Evolutionary conservation across 2,797 vertebrate genomes (phyloP), one percentile per base, ranked within the genome.

Genomic region (Gadopsis bispinosus): DNA sequence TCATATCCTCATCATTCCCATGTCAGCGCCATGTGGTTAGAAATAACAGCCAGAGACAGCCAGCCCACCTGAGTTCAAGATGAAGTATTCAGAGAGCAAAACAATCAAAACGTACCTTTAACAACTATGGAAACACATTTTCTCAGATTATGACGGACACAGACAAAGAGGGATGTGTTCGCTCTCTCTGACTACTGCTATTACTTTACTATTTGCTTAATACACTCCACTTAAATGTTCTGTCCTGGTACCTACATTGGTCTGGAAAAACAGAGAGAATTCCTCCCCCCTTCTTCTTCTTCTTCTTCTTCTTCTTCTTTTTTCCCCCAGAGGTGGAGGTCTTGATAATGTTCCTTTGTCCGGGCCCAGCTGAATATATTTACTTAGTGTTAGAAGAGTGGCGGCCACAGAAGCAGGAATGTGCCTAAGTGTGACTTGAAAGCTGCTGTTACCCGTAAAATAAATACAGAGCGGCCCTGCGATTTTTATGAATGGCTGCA

Each of bases 401-500:
- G 75, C 5, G 70, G 84, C 87, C 85, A 87, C 89, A 88, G 86
- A 87, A 58, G 85, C 81, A 85, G 88, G 90, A 93, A 92, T 91
- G 91, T 88, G 76, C 69, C 78, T 74, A 74, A 89, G 84, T 90
- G 86, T 81, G 86, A 91, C 87, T 90, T 92, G 73, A 94, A 91
- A 93, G 89, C 53, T 55, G 66, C 43, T 81, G 85, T 85, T 80
- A 81, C 87, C 79, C 83, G 87, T 90, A 84, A 93, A 93, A 90
- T 86, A 93, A 93, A 95, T 84, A 91, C 81, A 70, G 58, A 72
- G 83, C 58, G 53, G 73, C 85, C 83, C 82, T 80, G 80, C 63
- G 45, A 81, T 81, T 94, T 95, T 94, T 94, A 94, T 92, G 89
- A 94, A 94, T 92, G 90, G 93, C 80, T 88, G 89, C 80, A 93